phyloP scores from a whole-genome alignment of 35 echinoderm and acorn worm species.

The Apostichopus japonicus region DNA sequence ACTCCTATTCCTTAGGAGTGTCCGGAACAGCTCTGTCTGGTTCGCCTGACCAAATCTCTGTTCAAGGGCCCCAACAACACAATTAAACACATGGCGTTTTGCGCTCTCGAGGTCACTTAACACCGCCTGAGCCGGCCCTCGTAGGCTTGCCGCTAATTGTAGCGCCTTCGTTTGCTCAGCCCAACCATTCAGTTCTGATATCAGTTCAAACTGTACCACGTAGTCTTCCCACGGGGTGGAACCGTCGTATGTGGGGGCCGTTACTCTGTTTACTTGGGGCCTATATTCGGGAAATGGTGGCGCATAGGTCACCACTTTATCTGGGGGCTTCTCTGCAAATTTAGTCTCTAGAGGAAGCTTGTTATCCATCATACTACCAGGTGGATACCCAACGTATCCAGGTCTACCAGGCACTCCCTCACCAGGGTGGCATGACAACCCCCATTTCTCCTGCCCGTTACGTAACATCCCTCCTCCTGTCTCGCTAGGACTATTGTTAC shows the following conservation, averaged over 20 bases:
- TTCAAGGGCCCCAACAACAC: neutral
- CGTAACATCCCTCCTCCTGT: too few species aligned
- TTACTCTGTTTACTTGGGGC: neutral
- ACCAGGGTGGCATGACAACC: neutral
- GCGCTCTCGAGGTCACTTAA: neutral
- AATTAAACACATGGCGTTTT: neutral
- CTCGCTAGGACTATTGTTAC: too few species aligned
- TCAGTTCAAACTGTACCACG: conserved; percentile 23
- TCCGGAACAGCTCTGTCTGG: neutral
- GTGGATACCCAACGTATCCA: neutral
- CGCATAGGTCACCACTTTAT: too few species aligned
- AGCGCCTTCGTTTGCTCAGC: conserved; percentile 36
- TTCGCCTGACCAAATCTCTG: conserved; percentile 2
- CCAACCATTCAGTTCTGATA: conserved; percentile 37
- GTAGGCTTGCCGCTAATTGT: conserved; percentile 51
- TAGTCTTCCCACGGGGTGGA: conserved; percentile 4
- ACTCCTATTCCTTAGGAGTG: neutral
- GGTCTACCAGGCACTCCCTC: too few species aligned
- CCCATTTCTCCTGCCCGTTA: neutral
- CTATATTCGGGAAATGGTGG: too few species aligned
- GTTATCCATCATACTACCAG: neutral
- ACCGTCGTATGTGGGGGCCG: neutral
- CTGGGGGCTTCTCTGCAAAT: too few species aligned
- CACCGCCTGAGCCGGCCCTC: conserved; percentile 17
- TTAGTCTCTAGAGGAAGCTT: too few species aligned